Conservation (phyloP, 2,797 vertebrate species). For the Rhinogobio ventralis region DNA sequence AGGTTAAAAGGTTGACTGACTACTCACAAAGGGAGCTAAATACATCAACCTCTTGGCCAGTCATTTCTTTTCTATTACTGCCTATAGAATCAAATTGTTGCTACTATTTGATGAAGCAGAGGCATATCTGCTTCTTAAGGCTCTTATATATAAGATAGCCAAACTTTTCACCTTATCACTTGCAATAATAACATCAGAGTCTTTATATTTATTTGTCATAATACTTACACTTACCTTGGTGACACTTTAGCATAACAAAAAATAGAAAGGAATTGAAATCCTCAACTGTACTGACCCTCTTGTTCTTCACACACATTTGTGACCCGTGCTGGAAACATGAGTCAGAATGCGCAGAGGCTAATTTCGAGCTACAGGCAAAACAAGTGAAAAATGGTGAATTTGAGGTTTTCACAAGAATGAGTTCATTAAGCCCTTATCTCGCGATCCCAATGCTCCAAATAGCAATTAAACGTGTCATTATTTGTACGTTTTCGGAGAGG, state of each 20-base stretch:
- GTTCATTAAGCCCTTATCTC: no score
- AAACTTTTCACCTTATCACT: neutral
- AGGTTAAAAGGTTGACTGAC: neutral
- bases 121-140: neutral
- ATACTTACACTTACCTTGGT: neutral
- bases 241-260: neutral
- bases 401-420: no score
- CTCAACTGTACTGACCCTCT: neutral
- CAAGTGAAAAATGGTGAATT: no score
- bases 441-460: no score
- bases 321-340: no score
- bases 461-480: no score
- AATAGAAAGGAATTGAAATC: no score
- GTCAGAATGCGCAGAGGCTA: no score
- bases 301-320: no score
- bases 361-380: no score
- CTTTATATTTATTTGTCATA: neutral
- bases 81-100: neutral
- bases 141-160: neutral
- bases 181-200: neutral
- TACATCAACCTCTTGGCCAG: neutral
- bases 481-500: no score
- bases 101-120: neutral
- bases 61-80: neutral
- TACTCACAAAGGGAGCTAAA: neutral